phyloP scores from a whole-genome alignment of 2,797 vertebrate species.

The Peromyscus attwateri region DNA sequence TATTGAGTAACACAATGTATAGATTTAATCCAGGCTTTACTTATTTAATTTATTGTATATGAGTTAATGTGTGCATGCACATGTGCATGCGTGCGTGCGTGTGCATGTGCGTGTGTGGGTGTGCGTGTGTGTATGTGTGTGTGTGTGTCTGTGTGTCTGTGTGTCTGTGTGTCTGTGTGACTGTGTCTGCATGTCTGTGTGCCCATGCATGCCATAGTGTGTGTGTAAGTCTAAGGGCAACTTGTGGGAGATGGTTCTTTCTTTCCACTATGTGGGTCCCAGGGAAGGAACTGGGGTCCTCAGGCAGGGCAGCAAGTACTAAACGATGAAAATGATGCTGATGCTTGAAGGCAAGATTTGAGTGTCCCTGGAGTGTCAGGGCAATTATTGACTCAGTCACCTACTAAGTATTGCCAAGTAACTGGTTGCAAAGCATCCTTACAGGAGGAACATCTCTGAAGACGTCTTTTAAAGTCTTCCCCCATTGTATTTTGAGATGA shows the following conservation, averaged over 20 bases:
- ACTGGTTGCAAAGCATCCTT: not conserved
- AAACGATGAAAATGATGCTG: slow-evolving; percentile 21
- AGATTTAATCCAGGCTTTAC: not conserved
- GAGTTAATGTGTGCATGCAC: not conserved
- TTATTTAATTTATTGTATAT: not conserved
- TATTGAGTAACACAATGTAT: not conserved
- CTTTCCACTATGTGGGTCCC: not conserved
- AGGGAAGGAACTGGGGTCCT: not conserved
- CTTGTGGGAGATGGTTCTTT: not conserved
- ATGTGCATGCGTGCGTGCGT: too few species aligned
- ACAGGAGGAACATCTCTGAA: slow-evolving; percentile 59
- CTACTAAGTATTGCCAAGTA: slow-evolving; percentile 50
- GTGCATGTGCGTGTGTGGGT: not conserved
- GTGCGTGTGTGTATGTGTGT: not conserved
- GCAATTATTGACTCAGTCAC: slow-evolving; percentile 57
- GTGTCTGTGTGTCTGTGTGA: not conserved
- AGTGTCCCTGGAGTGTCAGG: slow-evolving; percentile 12
- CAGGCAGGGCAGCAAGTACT: too few species aligned
- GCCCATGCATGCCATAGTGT: too few species aligned
- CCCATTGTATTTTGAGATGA: slow-evolving; percentile 37
- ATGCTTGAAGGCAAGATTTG: not conserved
- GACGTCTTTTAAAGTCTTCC: slow-evolving; percentile 10
- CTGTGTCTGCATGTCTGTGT: not conserved
- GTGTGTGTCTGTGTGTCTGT: not conserved
- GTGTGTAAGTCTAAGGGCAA: not conserved